These are phyloP conservation scores for Rhabdomys pumilio DNA, from an alignment of 2,797 vertebrate genomes.

Conservation along the genomic window DNA sequence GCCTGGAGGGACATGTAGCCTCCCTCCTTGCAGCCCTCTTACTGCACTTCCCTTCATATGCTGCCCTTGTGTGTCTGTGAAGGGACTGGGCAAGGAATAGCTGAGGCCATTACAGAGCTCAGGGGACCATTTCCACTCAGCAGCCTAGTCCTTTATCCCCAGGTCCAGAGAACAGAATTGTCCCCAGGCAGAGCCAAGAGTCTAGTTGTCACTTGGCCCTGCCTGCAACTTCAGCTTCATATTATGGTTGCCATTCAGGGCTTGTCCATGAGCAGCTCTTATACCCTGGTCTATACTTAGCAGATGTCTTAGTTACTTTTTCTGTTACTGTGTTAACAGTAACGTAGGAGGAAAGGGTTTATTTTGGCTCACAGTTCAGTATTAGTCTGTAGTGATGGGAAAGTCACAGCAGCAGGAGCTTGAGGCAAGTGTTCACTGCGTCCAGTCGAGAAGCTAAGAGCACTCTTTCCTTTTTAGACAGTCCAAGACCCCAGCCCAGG, in stretches of 20 bases:
- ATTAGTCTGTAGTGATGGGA: background rate
- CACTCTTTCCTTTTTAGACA: background rate
- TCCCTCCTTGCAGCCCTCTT: background rate
- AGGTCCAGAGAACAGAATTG: background rate
- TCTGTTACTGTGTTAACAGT: background rate
- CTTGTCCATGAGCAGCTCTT: background rate
- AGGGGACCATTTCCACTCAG: background rate
- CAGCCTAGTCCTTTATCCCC: background rate
- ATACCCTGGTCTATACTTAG: background rate
- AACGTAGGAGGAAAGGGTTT: no score
- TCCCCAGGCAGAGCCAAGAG: background rate
- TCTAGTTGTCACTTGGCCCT: background rate
- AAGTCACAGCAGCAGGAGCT: background rate
- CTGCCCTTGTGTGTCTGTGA: fast-evolving
- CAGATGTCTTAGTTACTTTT: background rate
- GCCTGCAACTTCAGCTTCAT: background rate
- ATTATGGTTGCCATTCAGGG: fast-evolving
- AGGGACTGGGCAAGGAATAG: background rate
- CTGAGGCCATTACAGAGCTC: background rate
- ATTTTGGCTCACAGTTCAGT: background rate
- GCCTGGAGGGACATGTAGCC: background rate
- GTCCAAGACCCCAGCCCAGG: background rate
- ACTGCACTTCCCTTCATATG: no score
- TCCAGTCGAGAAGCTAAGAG: background rate
- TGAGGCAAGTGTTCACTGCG: background rate